Evolutionary conservation across 2,888 invertebrate genomes (phyloP).

Genomic region (Ypsolopha scabrella): DNA sequence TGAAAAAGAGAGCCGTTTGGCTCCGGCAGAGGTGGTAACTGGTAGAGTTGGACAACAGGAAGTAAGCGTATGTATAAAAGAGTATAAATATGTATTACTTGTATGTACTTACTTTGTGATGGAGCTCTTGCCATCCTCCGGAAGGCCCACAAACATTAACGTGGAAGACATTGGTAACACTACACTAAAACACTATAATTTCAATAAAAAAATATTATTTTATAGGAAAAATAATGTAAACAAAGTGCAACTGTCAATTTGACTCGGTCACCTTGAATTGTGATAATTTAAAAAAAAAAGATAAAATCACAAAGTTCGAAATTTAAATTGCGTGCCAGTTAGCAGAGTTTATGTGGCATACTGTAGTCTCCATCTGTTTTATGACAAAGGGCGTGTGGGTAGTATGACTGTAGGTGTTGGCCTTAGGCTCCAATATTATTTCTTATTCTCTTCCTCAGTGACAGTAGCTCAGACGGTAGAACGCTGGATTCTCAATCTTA

Average conservation of each 20-base stretch:
- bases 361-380: constrained; percentile 35
- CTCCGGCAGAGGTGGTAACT: no score
- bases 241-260: constrained; percentile 4
- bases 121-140: constrained; percentile 71
- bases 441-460: no score
- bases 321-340: constrained; percentile 29
- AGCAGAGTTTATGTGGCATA: constrained; percentile 31
- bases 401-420: constrained; percentile 9
- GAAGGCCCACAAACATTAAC: constrained; percentile 69
- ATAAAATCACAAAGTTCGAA: not conserved
- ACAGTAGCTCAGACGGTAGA: no score
- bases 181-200: constrained; percentile 11
- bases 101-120: constrained; percentile 65
- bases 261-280: constrained; percentile 1
- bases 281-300: constrained; percentile 1
- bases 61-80: not conserved
- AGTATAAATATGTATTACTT: not conserved
- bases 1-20: no score
- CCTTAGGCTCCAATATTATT: not conserved
- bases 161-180: constrained; percentile 72
- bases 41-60: no score
- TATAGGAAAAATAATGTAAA: constrained; percentile 6
- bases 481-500: no score
- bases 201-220: constrained; percentile 13
- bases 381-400: constrained; percentile 47